A percentile compares a stretch with the other conserved stretches of the same genome.
phyloP scores from a whole-genome alignment of 2,888 invertebrate species.

The Marasmarcha lunaedactyla region DNA sequence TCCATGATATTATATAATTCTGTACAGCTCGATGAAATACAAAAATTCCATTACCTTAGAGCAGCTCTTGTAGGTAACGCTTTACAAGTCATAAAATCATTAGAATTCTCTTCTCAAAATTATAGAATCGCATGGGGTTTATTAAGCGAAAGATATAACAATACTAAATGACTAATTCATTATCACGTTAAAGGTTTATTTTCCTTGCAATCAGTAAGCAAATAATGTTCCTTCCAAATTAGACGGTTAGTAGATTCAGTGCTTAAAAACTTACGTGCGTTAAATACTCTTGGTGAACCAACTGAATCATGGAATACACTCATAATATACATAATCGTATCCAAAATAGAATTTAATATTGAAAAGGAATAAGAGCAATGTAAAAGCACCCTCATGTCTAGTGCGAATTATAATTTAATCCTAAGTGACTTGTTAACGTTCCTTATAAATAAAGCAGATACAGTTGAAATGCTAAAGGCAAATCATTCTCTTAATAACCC shows the following conservation, averaged over 20 bases:
- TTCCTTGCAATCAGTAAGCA: constrained; percentile 2
- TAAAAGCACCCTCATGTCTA: background rate
- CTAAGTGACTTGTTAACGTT: background rate
- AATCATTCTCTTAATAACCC: background rate
- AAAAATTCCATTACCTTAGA: constrained; percentile 13
- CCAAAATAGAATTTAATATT: constrained; percentile 13
- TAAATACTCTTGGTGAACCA: constrained; percentile 7
- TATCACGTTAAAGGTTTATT: constrained; percentile 11
- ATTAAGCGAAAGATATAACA: constrained; percentile 11
- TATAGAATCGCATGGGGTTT: constrained; percentile 13
- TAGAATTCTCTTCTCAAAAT: constrained; percentile 12
- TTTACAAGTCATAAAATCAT: constrained; percentile 10
- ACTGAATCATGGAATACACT: constrained; percentile 13
- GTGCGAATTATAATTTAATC: background rate
- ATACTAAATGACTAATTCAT: constrained; percentile 9
- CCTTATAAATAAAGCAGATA: no score
- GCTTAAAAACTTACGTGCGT: constrained; percentile 5
- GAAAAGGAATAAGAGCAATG: constrained; percentile 12
- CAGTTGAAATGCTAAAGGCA: constrained; percentile 3
- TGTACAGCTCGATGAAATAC: constrained; percentile 5
- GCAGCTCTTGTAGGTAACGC: constrained; percentile 11
- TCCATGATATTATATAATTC: constrained; percentile 10
- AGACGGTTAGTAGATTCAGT: constrained; percentile 6
- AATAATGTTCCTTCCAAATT: constrained; percentile 4
- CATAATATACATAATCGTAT: constrained; percentile 12